Conservation (phyloP, 2,797 vertebrate genomes). For the Anabas testudineus region DNA sequence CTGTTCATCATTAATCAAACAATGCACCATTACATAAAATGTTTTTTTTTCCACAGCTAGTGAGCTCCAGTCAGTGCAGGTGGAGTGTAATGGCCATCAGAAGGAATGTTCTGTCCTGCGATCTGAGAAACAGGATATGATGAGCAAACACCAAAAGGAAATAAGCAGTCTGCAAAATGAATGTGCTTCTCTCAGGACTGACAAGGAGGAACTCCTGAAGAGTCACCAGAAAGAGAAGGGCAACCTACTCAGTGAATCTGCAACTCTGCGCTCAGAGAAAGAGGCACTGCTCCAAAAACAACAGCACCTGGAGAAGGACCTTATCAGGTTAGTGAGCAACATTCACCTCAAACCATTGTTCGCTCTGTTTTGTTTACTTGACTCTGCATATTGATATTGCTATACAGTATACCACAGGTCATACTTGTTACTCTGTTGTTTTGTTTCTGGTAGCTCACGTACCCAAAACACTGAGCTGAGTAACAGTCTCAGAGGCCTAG, state of each 20-base stretch:
- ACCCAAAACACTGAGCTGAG: constrained; percentile 90
- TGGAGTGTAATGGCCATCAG: constrained; percentile 84
- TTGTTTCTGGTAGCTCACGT: constrained; percentile 84
- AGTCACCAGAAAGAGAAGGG: constrained; percentile 90
- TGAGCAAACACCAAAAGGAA: constrained; percentile 91
- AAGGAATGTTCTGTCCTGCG: constrained; percentile 81
- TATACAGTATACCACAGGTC: constrained; percentile 25
- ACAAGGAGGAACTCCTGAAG: constrained; percentile 86
- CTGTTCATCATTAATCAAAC: neutral
- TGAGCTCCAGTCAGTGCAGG: constrained; percentile 92
- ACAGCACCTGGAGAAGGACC: constrained; percentile 91
- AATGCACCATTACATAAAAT: constrained; percentile 21
- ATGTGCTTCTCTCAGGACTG: constrained; percentile 83
- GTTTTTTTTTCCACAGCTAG: constrained; percentile 66
- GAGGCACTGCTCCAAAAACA: constrained; percentile 87
- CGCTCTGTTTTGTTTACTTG: constrained; percentile 23
- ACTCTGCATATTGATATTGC: constrained; percentile 8
- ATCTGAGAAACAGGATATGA: constrained; percentile 85
- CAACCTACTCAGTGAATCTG: constrained; percentile 88
- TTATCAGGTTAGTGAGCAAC: constrained; percentile 87
- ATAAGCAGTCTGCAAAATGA: constrained; percentile 88
- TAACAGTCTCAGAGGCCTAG: constrained; percentile 88
- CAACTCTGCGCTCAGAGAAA: constrained; percentile 81
- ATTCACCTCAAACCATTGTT: constrained; percentile 7
- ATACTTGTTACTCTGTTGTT: neutral